These are phyloP conservation scores for Therioaphis trifolii DNA, from an alignment of 2,888 invertebrate species.

Conservation along the genomic window DNA sequence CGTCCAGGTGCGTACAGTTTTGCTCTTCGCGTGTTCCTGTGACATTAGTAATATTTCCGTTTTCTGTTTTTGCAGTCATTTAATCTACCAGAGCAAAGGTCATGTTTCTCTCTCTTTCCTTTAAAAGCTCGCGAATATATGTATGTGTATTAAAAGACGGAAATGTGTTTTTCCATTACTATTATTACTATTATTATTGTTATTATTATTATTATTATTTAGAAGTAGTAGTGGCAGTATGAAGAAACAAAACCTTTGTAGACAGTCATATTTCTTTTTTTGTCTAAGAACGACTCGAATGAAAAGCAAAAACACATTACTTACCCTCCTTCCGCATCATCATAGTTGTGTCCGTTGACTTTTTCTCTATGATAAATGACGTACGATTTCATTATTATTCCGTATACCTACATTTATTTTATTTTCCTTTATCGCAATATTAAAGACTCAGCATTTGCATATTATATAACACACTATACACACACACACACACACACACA, in stretches of 20 bases:
- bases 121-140: constrained; percentile 14
- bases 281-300: constrained; percentile 31
- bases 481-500: too few species aligned
- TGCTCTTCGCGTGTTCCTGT: constrained; percentile 11
- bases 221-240: neutral
- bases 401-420: constrained; percentile 38
- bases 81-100: constrained; percentile 39
- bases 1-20: neutral
- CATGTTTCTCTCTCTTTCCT: constrained; percentile 30
- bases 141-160: constrained; percentile 11
- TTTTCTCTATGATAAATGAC: constrained; percentile 43
- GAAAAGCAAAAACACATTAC: constrained; percentile 51
- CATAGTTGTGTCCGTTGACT: constrained; percentile 34
- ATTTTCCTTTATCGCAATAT: constrained; percentile 20
- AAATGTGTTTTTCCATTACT: constrained; percentile 37
- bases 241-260: constrained; percentile 49
- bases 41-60: constrained; percentile 37
- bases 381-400: constrained; percentile 52
- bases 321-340: constrained; percentile 29
- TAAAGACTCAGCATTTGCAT: constrained; percentile 39
- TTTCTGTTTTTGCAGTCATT: constrained; percentile 27
- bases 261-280: constrained; percentile 25
- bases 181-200: constrained; percentile 11
- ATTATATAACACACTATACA: too few species aligned
- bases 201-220: constrained; percentile 32